A percentile compares a stretch with the other conserved stretches of the same genome.
These are phyloP conservation scores for Sinelater perroti DNA, from an alignment of 2,888 invertebrate genomes.

Conservation along the genomic window DNA sequence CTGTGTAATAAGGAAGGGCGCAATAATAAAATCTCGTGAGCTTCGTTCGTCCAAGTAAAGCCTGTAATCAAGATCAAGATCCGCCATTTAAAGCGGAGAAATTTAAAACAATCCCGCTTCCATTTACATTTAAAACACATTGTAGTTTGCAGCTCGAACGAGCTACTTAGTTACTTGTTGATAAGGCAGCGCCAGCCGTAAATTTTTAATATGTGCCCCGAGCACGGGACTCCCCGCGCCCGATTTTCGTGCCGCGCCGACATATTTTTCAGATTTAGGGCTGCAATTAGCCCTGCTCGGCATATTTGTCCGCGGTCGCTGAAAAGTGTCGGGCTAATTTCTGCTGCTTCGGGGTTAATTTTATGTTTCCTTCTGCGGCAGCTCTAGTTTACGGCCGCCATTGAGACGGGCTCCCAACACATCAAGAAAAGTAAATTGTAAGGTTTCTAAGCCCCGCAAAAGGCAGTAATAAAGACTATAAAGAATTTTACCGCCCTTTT, in stretches of 20 bases:
- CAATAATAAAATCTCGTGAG: too few relatives aligned
- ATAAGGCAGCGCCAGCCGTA: constrained; percentile 22
- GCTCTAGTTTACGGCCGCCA: not conserved
- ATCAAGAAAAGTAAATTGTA: constrained; percentile 25
- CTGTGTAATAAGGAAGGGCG: too few relatives aligned
- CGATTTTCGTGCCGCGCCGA: constrained; percentile 24
- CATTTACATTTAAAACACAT: constrained; percentile 7
- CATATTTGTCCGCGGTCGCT: too few relatives aligned
- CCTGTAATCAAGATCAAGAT: not conserved
- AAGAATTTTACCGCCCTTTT: constrained; percentile 30
- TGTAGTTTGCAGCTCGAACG: not conserved
- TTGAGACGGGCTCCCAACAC: constrained; percentile 12
- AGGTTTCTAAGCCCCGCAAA: constrained; percentile 15
- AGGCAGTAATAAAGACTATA: constrained; percentile 25
- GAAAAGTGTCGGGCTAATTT: too few relatives aligned
- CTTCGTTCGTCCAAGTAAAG: too few relatives aligned
- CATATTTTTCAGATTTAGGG: constrained; percentile 26
- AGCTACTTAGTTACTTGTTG: constrained; percentile 5
- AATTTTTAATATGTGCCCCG: constrained; percentile 14
- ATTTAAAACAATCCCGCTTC: constrained; percentile 4
- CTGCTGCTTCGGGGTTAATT: too few relatives aligned
- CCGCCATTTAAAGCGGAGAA: not conserved
- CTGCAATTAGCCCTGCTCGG: constrained; percentile 21
- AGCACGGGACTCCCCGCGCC: constrained; percentile 13
- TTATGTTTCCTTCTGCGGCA: not conserved